Conservation (phyloP, 2,113 vertebrate species). For the Danio rerio region GRCz12tu NC_133183.1:59687501-59688000, state of each 20-base stretch:
- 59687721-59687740: constrained; percentile 93
- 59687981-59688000: no score
- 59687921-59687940: not conserved
- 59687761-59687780: constrained; percentile 92
- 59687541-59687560: constrained; percentile 99
- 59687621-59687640: constrained; percentile 1
- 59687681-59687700: constrained; percentile 70
- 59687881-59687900: constrained; percentile 90
- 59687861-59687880: constrained; percentile 84
- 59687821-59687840: constrained; percentile 92
- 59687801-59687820: constrained; percentile 91
- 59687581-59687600: constrained; percentile 92
- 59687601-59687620: constrained; percentile 92
- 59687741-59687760: constrained; percentile 93
- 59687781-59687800: constrained; percentile 94
- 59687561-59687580: constrained; percentile 95
- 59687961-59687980: no score
- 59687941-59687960: not conserved
- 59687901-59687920: constrained; percentile 84
- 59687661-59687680: no score
- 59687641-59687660: not conserved
- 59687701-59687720: constrained; percentile 91
- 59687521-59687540: constrained; percentile 95
- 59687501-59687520: constrained; percentile 91
- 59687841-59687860: constrained; percentile 92